Evolutionary conservation across 2,888 invertebrate species (phyloP).

Genomic region (Eupithecia subfuscata): DNA sequence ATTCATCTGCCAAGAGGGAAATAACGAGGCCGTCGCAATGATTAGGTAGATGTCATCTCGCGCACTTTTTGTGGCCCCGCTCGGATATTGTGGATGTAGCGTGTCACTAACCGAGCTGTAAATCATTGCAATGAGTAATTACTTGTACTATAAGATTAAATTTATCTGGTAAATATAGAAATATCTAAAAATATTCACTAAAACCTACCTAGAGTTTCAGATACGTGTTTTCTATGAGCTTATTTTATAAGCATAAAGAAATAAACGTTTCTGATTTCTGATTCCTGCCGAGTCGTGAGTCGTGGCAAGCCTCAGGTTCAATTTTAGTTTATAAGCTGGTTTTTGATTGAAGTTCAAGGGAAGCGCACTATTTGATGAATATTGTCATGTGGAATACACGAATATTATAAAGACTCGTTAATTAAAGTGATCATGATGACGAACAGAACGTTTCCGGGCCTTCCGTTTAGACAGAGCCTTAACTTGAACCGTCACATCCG

Average conservation of each 20-base stretch:
- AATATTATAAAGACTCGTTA: background rate
- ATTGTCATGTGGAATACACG: background rate
- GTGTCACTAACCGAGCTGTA: background rate
- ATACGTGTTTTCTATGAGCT: background rate
- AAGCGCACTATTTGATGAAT: background rate
- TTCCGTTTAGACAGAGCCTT: background rate
- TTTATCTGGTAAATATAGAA: background rate
- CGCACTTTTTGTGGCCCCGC: slow-evolving; percentile 49
- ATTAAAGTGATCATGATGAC: background rate
- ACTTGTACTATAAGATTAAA: background rate
- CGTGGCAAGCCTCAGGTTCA: background rate
- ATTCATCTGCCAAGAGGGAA: slow-evolving; percentile 64
- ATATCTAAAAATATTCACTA: background rate
- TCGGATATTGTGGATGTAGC: slow-evolving; percentile 28
- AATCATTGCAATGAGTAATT: background rate
- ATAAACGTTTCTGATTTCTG: background rate
- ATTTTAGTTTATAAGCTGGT: background rate
- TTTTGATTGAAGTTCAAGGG: background rate
- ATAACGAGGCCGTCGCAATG: slow-evolving; percentile 63
- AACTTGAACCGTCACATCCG: slow-evolving; percentile 7
- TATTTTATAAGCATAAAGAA: background rate
- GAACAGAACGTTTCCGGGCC: background rate
- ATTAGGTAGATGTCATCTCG: slow-evolving; percentile 50
- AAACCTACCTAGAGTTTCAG: background rate
- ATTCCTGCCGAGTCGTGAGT: background rate